Conservation (phyloP, 1,140 invertebrate species). For the Drosophila pseudoananassae region DNA sequence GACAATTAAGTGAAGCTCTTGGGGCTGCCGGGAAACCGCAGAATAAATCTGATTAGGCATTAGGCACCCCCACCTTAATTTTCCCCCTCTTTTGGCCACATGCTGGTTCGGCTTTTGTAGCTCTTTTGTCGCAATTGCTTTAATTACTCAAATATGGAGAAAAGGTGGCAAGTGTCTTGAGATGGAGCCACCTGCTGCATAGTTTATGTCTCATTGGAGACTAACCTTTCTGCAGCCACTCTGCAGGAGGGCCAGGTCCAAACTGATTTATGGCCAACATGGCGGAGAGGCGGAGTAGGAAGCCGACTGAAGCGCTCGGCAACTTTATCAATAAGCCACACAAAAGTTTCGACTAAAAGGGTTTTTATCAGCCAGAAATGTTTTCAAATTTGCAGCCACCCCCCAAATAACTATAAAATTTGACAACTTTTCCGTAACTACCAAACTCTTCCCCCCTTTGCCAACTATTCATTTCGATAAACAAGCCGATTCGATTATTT, state of each 20-base stretch:
- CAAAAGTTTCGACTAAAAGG: slow-evolving; percentile 36
- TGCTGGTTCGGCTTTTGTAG: slow-evolving; percentile 42
- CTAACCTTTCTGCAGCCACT: slow-evolving; percentile 23
- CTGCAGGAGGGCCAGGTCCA: slow-evolving; percentile 32
- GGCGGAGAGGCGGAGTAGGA: not conserved
- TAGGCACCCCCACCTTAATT: not conserved
- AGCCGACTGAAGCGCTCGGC: not conserved
- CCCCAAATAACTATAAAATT: slow-evolving; percentile 70
- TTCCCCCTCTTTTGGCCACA: slow-evolving; percentile 1
- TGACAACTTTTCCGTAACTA: slow-evolving; percentile 54
- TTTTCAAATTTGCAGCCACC: slow-evolving; percentile 33
- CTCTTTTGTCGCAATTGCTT: slow-evolving; percentile 68
- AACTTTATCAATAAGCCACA: slow-evolving; percentile 70
- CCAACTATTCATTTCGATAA: slow-evolving; percentile 54
- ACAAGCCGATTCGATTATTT: slow-evolving; percentile 76
- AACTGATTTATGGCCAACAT: slow-evolving; percentile 50
- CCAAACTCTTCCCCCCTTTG: slow-evolving; percentile 1
- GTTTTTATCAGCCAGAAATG: slow-evolving; percentile 38
- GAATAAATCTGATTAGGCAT: slow-evolving; percentile 62
- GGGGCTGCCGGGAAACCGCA: slow-evolving; percentile 46
- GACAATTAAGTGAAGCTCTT: slow-evolving; percentile 63
- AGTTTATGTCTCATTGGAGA: slow-evolving; percentile 37
- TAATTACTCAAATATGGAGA: slow-evolving; percentile 56
- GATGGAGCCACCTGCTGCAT: slow-evolving; percentile 68
- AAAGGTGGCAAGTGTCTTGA: slow-evolving; percentile 35